A percentile compares a stretch with the other conserved stretches of the same genome.
phyloP scores from a whole-genome alignment of 2,888 invertebrate species.

The Sminthurinus aureus region DNA sequence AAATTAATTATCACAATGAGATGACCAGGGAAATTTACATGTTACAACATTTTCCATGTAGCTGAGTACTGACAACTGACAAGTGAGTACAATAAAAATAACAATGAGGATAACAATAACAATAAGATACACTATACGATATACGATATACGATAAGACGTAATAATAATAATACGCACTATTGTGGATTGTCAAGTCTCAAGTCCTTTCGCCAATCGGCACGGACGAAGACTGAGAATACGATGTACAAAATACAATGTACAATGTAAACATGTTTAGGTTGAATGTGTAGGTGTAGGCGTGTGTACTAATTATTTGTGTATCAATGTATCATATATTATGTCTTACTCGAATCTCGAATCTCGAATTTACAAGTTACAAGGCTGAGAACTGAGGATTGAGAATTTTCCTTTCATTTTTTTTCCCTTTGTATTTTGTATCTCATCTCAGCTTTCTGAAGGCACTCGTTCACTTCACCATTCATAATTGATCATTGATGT shows the following conservation, averaged over 20 bases:
- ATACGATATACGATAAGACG: too few relatives aligned
- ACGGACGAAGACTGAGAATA: background rate
- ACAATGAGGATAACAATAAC: too few relatives aligned
- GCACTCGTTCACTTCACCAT: background rate
- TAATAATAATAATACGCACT: background rate
- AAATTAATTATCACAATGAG: slow-evolving; percentile 38
- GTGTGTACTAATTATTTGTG: background rate
- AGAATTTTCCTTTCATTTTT: background rate
- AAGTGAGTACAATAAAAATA: too few relatives aligned
- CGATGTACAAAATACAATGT: too few relatives aligned
- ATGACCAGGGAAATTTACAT: slow-evolving; percentile 15
- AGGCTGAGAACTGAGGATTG: background rate
- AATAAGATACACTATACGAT: background rate
- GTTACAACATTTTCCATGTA: background rate
- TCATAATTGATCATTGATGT: too few relatives aligned
- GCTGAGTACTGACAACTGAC: background rate
- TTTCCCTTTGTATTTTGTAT: background rate
- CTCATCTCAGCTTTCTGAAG: background rate
- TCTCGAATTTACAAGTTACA: background rate
- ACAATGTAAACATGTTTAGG: too few relatives aligned
- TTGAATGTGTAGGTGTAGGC: too few relatives aligned
- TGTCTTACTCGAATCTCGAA: too few relatives aligned
- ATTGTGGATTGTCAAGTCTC: background rate
- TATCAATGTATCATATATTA: background rate
- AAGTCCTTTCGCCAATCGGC: too few relatives aligned